A percentile compares a stretch with the other conserved stretches of the same genome.
Conservation (phyloP, 2,797 vertebrate species). For the Protosalanx chinensis region DNA sequence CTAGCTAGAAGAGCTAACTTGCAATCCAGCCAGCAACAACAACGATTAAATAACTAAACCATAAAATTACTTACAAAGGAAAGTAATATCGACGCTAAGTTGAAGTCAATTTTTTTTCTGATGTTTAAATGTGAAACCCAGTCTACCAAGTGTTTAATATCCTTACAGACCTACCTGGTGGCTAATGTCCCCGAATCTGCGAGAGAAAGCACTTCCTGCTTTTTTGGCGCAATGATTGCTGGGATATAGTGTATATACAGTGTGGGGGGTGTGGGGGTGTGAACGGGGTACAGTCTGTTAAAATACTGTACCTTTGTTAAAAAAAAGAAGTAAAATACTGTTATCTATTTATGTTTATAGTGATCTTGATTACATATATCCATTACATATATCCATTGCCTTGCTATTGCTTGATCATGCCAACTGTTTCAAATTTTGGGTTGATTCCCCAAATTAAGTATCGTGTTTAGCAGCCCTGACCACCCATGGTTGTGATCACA, state of each 20-base stretch:
- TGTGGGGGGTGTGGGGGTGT: background rate
- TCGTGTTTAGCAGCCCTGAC: too few species aligned
- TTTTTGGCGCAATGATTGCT: conserved; percentile 21
- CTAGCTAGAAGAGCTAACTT: background rate
- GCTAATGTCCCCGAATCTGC: conserved; percentile 44
- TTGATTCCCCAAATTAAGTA: too few species aligned
- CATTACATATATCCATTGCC: too few species aligned
- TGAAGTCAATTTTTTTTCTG: background rate
- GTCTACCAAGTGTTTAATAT: background rate
- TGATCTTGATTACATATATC: too few species aligned
- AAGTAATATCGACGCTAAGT: background rate
- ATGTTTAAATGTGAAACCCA: background rate
- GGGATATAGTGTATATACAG: conserved; percentile 22
- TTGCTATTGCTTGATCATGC: too few species aligned
- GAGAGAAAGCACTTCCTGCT: conserved; percentile 20
- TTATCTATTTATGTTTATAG: too few species aligned
- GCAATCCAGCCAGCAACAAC: too few species aligned
- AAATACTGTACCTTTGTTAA: too few species aligned
- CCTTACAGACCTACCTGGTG: conserved; percentile 27
- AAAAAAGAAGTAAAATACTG: too few species aligned
- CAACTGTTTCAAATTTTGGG: too few species aligned
- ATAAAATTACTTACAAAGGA: background rate
- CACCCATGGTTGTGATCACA: too few species aligned
- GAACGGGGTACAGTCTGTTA: background rate
- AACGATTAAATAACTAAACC: background rate